A percentile compares a stretch with the other conserved stretches of the same genome.
These are phyloP conservation scores for Eupelmus urozonus DNA, from an alignment of 2,888 invertebrate genomes.

Conservation along the genomic window DNA sequence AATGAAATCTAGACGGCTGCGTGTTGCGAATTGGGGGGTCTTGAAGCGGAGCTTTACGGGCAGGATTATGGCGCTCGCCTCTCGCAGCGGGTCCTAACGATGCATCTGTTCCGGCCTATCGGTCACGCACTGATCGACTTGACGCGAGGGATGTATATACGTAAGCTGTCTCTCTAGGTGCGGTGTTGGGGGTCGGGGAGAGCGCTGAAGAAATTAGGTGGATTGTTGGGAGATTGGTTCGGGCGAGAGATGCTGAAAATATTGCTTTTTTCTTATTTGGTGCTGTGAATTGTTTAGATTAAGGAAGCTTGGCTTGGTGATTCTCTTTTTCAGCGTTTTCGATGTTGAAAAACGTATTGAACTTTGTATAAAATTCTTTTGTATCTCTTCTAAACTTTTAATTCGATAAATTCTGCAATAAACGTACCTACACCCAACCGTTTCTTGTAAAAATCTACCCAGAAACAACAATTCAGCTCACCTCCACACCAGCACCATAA, in stretches of 20 bases:
- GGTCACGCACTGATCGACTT: slow-evolving; percentile 56
- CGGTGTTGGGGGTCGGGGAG: background rate
- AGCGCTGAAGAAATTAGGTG: background rate
- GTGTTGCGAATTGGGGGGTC: slow-evolving; percentile 49
- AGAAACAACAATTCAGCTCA: no score
- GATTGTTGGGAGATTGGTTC: slow-evolving; percentile 20
- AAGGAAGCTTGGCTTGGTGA: no score
- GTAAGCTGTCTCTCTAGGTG: background rate
- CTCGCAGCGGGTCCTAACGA: slow-evolving; percentile 46
- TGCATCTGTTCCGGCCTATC: slow-evolving; percentile 58
- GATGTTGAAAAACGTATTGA: no score
- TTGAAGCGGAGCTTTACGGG: background rate
- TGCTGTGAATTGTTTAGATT: no score
- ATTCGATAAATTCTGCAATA: no score
- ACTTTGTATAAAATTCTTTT: no score
- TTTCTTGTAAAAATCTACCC: no score
- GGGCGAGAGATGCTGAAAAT: slow-evolving; percentile 6
- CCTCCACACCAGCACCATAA: no score
- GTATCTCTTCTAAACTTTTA: no score
- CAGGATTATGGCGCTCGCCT: slow-evolving; percentile 9
- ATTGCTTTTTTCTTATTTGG: slow-evolving; percentile 11
- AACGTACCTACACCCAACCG: no score
- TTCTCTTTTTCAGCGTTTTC: no score
- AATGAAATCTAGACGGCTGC: no score
- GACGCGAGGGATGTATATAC: slow-evolving; percentile 3